A percentile compares a stretch with the other conserved stretches of the same genome.
phyloP scores from a whole-genome alignment of 2,888 invertebrate species.

The Trilocha varians region DNA sequence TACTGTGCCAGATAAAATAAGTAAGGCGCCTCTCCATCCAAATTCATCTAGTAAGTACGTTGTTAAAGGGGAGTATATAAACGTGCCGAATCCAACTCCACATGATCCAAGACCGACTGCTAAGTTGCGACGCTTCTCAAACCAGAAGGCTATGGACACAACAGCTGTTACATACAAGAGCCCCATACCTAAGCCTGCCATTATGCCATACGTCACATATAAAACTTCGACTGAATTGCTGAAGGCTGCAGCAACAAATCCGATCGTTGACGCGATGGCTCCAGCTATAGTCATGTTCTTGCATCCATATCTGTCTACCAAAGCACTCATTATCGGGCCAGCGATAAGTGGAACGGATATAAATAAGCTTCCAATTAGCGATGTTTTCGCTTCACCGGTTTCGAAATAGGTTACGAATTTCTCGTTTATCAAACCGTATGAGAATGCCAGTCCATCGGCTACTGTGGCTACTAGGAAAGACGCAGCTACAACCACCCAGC shows the following conservation, averaged over 20 bases:
- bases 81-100: slow-evolving; percentile 92
- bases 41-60: slow-evolving; percentile 81
- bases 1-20: slow-evolving; percentile 87
- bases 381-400: slow-evolving; percentile 86
- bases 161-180: slow-evolving; percentile 91
- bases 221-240: slow-evolving; percentile 82
- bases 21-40: slow-evolving; percentile 86
- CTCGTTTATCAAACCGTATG: slow-evolving; percentile 90
- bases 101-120: slow-evolving; percentile 92
- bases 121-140: slow-evolving; percentile 88
- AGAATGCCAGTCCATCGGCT: slow-evolving; percentile 94
- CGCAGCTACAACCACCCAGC: slow-evolving; percentile 91
- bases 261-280: slow-evolving; percentile 79
- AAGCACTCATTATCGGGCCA: slow-evolving; percentile 87
- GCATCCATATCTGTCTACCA: slow-evolving; percentile 90
- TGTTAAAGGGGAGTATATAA: slow-evolving; percentile 88
- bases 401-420: slow-evolving; percentile 84
- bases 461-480: slow-evolving; percentile 90
- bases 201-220: slow-evolving; percentile 87
- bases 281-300: slow-evolving; percentile 82
- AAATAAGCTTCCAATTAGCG: slow-evolving; percentile 91
- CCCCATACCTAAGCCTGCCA: slow-evolving; percentile 88
- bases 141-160: slow-evolving; percentile 94
- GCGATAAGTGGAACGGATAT: slow-evolving; percentile 90
- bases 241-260: slow-evolving; percentile 83